Evolutionary conservation across 1,140 invertebrate genomes (phyloP).

Genomic region (Cydia splendana): DNA sequence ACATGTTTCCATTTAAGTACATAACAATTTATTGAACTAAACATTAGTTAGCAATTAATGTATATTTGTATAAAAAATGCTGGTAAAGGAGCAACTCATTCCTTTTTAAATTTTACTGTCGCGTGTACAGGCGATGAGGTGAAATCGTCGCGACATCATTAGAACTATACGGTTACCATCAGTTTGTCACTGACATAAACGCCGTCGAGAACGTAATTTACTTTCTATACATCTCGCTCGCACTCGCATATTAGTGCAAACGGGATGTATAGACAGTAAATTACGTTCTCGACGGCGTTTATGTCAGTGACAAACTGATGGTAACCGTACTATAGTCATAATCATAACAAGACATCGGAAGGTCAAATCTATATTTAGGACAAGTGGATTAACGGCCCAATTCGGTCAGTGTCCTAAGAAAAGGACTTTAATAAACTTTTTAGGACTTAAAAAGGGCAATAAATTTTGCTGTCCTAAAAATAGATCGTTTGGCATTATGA

Average conservation of each 20-base stretch:
- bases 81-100: conserved; percentile 68
- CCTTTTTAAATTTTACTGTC: conserved; percentile 43
- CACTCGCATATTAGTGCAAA: no score
- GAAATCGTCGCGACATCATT: conserved; percentile 32
- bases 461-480: background rate
- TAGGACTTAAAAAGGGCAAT: background rate
- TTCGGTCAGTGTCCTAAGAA: background rate
- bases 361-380: conserved; percentile 20
- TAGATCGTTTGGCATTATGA: background rate
- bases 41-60: conserved; percentile 40
- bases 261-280: no score
- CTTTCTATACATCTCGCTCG: no score
- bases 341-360: background rate
- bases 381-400: conserved; percentile 38
- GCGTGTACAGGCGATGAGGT: conserved; percentile 43
- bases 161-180: no score
- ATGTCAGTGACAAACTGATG: no score
- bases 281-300: no score
- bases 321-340: no score
- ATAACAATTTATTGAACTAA: background rate
- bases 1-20: background rate
- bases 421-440: background rate
- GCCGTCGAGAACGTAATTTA: no score
- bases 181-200: no score
- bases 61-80: conserved; percentile 59